Evolutionary conservation across 2,113 vertebrate genomes (phyloP), one percentile per base, ranked within the genome.

Genomic region (Takifugu flavidus): DNA sequence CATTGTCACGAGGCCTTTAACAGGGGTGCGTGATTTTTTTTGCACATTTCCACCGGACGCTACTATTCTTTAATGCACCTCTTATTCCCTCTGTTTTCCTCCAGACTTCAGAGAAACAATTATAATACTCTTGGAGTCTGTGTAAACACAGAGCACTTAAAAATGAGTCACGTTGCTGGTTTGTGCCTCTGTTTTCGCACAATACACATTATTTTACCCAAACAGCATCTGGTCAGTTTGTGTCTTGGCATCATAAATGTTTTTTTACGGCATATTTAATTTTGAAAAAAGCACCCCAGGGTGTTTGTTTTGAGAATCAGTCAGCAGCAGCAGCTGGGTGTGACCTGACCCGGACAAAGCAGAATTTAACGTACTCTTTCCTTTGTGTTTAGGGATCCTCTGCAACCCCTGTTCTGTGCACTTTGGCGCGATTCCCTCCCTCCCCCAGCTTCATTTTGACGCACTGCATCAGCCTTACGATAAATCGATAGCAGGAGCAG

Each of bases 401-500:
- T 45, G 14, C 14, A 14, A 45, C 44, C 13, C 13, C 12, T 13
- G 14, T 45, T 15, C 44, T 15, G 14, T 45, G 44, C 44, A 45
- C 44, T 45, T 45, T 13, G 14, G 34, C 7, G 34, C 34, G 7
- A 39, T 39, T 39, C 7, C 34, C 34, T 39, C 34, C 34, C 34
- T 39, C 7, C 8, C 34, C 34, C 50, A 76, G n/a, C 39, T 45
- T 12, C 39, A 62, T 65, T 76, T 63, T 68, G 54, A 59, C 65
- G 62, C 31, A 20, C 78, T 55, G 72, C 47, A 43, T 4, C 46
- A 75, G 72, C 74, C 67, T 56, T 43, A 55, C 70, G 54, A 56
- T 52, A 31, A 74, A 83, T 87, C 82, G 77, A 83, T 88, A 82
- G 31, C n/a, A 56, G 64, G 77, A 67, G 72, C 67, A 63, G 70